Evolutionary conservation across 1,140 invertebrate species (phyloP).

Genomic region (Drosophila eugracilis): DNA sequence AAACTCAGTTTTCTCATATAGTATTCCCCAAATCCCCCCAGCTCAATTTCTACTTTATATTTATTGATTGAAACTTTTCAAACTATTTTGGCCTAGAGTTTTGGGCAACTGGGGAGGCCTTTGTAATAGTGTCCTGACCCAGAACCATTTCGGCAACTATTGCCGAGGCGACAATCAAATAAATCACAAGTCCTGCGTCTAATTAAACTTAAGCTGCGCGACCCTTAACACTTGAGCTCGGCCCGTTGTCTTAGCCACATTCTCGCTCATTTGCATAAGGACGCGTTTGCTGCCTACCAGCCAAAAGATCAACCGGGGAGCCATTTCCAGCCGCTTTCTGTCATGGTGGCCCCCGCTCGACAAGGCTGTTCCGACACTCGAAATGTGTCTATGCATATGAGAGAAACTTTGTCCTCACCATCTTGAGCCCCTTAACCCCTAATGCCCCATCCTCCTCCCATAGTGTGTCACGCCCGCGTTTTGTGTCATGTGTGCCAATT

Average conservation of each 20-base stretch:
- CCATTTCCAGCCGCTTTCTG: slow-evolving; percentile 46
- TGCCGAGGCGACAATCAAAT: slow-evolving; percentile 64
- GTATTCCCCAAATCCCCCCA: slow-evolving; percentile 1
- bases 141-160: slow-evolving; percentile 32
- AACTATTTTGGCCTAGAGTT: slow-evolving; percentile 19
- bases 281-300: slow-evolving; percentile 63
- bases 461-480: slow-evolving; percentile 66
- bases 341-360: slow-evolving; percentile 1
- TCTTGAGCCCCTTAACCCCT: background rate
- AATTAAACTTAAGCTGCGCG: slow-evolving; percentile 79
- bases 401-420: slow-evolving; percentile 57
- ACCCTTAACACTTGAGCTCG: slow-evolving; percentile 78
- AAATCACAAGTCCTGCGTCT: slow-evolving; percentile 74
- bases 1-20: slow-evolving; percentile 4
- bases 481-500: slow-evolving; percentile 76
- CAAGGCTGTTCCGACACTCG: slow-evolving; percentile 14
- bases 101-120: background rate
- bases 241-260: slow-evolving; percentile 42
- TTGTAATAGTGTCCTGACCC: slow-evolving; percentile 9
- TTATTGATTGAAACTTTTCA: slow-evolving; percentile 53
- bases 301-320: slow-evolving; percentile 77
- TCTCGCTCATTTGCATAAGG: slow-evolving; percentile 68
- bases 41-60: slow-evolving; percentile 29
- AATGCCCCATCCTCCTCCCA: background rate
- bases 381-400: slow-evolving; percentile 73